Conservation (phyloP, 2,888 invertebrate genomes). For the Globia sparganii region DNA sequence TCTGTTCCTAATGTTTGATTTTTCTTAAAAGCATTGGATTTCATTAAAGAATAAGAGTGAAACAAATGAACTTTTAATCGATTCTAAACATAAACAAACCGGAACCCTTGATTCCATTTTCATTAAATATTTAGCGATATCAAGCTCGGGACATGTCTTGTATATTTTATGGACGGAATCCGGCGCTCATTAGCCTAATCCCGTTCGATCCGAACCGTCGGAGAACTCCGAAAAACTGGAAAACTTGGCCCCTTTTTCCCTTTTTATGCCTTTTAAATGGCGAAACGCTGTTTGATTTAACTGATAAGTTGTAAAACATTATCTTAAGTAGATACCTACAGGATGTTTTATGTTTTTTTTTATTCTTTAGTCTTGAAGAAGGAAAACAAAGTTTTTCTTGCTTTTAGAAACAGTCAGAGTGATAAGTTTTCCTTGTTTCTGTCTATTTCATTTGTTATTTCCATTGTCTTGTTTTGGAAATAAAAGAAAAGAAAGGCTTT, state of each 20-base stretch:
- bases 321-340: slow-evolving; percentile 56
- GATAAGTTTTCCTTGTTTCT: slow-evolving; percentile 46
- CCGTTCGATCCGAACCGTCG: slow-evolving; percentile 66
- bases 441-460: slow-evolving; percentile 42
- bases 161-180: slow-evolving; percentile 69
- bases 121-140: slow-evolving; percentile 61
- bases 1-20: not conserved
- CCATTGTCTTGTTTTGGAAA: slow-evolving; percentile 25
- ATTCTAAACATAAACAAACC: slow-evolving; percentile 51
- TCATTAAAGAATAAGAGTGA: slow-evolving; percentile 1
- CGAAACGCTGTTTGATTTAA: slow-evolving; percentile 69
- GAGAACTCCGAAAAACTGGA: slow-evolving; percentile 61
- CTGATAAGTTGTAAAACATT: slow-evolving; percentile 73
- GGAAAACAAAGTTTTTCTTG: slow-evolving; percentile 57
- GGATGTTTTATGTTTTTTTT: slow-evolving; percentile 59
- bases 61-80: slow-evolving; percentile 42
- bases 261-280: slow-evolving; percentile 69
- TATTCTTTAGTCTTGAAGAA: slow-evolving; percentile 38
- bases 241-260: slow-evolving; percentile 63
- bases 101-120: slow-evolving; percentile 52
- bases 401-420: slow-evolving; percentile 49
- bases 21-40: not conserved
- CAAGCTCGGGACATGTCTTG: slow-evolving; percentile 59
- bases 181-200: slow-evolving; percentile 71
- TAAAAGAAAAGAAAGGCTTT: slow-evolving; percentile 14